phyloP scores from a whole-genome alignment of 2,797 vertebrate species.

The Esox masquinongy region DNA sequence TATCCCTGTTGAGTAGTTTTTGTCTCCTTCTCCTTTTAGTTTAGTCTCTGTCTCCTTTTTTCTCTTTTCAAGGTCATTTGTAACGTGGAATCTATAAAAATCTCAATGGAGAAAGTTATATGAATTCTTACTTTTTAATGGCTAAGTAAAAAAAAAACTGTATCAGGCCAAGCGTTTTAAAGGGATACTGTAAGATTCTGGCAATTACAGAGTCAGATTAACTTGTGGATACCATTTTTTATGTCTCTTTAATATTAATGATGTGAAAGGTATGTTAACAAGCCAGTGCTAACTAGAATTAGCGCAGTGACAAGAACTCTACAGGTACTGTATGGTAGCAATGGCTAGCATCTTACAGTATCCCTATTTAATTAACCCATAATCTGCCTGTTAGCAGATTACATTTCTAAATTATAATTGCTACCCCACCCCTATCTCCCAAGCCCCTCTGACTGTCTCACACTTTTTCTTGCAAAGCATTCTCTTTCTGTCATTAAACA shows the following conservation, averaged over 20 bases:
- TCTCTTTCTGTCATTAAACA: background rate
- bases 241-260: too few species aligned
- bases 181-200: too few species aligned
- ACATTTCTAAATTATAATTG: constrained; percentile 66
- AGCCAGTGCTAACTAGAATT: too few species aligned
- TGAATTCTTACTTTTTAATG: constrained; percentile 82
- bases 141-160: constrained; percentile 75
- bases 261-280: background rate
- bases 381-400: constrained; percentile 70
- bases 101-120: constrained; percentile 80
- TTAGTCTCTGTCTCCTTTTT: constrained; percentile 37
- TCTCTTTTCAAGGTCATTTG: constrained; percentile 72
- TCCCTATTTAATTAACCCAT: constrained; percentile 54
- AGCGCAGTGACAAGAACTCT: too few species aligned
- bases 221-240: too few species aligned
- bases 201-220: too few species aligned
- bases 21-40: constrained; percentile 20
- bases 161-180: constrained; percentile 53
- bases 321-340: too few species aligned
- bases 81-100: constrained; percentile 82
- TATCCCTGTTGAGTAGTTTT: constrained; percentile 61
- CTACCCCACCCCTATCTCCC: background rate
- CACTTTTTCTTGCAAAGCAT: background rate
- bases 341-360: too few species aligned
- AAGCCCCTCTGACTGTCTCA: background rate